A percentile compares a stretch with the other conserved stretches of the same genome.
Evolutionary conservation across 1,140 invertebrate genomes (phyloP).

Genomic region (Oedothorax gibbosus): DNA sequence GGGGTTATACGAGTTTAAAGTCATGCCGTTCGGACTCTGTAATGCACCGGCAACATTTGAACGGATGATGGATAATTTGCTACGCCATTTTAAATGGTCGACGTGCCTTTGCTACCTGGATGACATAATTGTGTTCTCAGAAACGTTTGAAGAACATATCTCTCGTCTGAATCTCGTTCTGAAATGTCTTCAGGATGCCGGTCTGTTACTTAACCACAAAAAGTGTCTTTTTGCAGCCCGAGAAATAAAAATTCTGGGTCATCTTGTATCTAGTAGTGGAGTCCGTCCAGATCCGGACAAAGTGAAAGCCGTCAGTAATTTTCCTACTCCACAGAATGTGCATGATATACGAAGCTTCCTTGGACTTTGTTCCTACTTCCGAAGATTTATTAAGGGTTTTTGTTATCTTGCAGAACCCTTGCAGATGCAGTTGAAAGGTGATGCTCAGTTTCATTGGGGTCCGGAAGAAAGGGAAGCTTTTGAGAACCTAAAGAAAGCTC

Average conservation of each 20-base stretch:
- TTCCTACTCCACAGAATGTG: slow-evolving; percentile 10
- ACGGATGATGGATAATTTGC: slow-evolving; percentile 30
- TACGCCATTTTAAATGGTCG: slow-evolving; percentile 32
- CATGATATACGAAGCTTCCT: slow-evolving; percentile 35
- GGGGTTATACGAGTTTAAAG: slow-evolving; percentile 17
- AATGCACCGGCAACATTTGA: slow-evolving; percentile 8
- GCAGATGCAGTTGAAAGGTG: too few relatives aligned
- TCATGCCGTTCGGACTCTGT: slow-evolving; percentile 64
- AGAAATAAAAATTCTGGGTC: slow-evolving; percentile 11
- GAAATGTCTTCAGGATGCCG: slow-evolving; percentile 8
- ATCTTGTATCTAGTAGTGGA: slow-evolving; percentile 16
- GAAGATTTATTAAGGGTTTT: slow-evolving; percentile 20
- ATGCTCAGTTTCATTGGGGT: too few relatives aligned
- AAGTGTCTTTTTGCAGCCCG: slow-evolving; percentile 25
- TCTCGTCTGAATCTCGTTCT: slow-evolving; percentile 9
- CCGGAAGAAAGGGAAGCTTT: too few relatives aligned
- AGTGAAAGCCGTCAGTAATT: neutral
- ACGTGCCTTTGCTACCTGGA: slow-evolving; percentile 66
- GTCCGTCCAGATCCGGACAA: slow-evolving; percentile 10
- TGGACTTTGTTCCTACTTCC: slow-evolving; percentile 16
- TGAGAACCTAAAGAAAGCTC: too few relatives aligned
- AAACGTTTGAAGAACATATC: slow-evolving; percentile 34
- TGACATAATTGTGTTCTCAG: slow-evolving; percentile 65
- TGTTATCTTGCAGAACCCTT: slow-evolving; percentile 4
- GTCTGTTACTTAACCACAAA: neutral